A percentile compares a stretch with the other conserved stretches of the same genome.
Conservation (phyloP, 2,113 vertebrate species). For the Burhinus bistriatus region DNA sequence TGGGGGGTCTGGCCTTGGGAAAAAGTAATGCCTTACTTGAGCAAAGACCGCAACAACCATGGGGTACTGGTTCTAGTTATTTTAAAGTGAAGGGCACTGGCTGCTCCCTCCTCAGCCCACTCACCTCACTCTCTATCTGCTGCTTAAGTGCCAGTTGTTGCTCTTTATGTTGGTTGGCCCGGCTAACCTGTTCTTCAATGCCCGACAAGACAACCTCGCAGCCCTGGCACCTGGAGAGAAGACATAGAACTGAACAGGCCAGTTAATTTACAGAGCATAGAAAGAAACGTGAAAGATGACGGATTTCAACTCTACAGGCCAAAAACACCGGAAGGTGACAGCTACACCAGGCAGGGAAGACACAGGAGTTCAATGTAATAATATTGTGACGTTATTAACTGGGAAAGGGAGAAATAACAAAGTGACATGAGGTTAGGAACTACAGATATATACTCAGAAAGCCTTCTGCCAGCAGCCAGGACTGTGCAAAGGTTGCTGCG, state of each 20-base stretch:
- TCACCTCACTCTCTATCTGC: slow-evolving; percentile 96
- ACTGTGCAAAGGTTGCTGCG: fast-evolving
- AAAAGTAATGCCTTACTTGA: neutral
- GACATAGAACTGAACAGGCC: neutral
- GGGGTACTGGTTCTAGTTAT: neutral
- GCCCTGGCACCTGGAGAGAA: slow-evolving; percentile 86
- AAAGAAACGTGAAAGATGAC: neutral
- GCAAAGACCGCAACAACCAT: neutral
- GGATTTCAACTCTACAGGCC: neutral
- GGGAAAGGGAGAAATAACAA: neutral
- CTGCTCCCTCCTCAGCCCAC: neutral
- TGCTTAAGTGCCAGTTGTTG: slow-evolving; percentile 94
- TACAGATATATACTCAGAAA: neutral
- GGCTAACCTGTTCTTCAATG: slow-evolving; percentile 93
- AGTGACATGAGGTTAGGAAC: neutral
- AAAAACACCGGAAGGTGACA: neutral
- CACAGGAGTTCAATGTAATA: neutral
- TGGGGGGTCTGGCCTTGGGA: neutral
- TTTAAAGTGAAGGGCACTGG: neutral
- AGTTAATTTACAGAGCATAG: neutral
- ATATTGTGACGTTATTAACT: neutral
- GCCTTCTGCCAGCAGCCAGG: neutral
- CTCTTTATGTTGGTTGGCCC: slow-evolving; percentile 94
- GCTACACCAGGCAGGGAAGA: neutral
- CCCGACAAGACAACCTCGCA: slow-evolving; percentile 92